Evolutionary conservation across 1,140 invertebrate genomes (phyloP).

Genomic region (Diabrotica virgifera): DNA sequence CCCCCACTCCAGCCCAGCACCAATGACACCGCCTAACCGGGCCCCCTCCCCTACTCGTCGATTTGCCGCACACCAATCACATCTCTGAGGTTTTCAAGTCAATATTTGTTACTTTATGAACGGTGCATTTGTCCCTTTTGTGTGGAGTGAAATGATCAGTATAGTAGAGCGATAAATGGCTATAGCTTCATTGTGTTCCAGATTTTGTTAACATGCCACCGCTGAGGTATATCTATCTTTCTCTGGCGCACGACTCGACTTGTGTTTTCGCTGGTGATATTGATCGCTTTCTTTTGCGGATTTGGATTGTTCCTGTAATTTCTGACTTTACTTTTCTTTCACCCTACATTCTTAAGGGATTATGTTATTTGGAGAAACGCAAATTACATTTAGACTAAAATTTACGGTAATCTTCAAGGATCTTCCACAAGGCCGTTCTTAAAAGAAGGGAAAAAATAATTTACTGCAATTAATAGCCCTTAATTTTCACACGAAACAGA

Average conservation of each 20-base stretch:
- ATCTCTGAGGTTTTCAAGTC: conserved; percentile 42
- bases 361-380: no score
- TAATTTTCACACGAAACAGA: no score
- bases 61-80: conserved; percentile 39
- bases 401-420: no score
- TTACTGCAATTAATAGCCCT: no score
- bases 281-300: conserved; percentile 2
- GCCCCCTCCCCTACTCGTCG: conserved; percentile 33
- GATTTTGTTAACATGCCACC: conserved; percentile 26
- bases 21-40: conserved; percentile 25
- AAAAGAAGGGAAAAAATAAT: no score
- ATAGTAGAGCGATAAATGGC: conserved; percentile 29
- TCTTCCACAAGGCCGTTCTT: no score
- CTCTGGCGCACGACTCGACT: background rate
- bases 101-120: conserved; percentile 42
- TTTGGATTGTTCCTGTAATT: conserved; percentile 6
- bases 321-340: conserved; percentile 1
- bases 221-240: conserved; percentile 6
- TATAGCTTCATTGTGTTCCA: conserved; percentile 27
- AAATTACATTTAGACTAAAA: no score
- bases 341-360: no score
- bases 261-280: background rate
- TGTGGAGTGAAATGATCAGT: conserved; percentile 32
- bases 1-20: conserved; percentile 22
- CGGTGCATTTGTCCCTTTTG: conserved; percentile 37